A percentile compares a stretch with the other conserved stretches of the same genome.
These are phyloP conservation scores for Trachelus iudaicus DNA, from an alignment of 2,888 invertebrate species.

Conservation along the genomic window DNA sequence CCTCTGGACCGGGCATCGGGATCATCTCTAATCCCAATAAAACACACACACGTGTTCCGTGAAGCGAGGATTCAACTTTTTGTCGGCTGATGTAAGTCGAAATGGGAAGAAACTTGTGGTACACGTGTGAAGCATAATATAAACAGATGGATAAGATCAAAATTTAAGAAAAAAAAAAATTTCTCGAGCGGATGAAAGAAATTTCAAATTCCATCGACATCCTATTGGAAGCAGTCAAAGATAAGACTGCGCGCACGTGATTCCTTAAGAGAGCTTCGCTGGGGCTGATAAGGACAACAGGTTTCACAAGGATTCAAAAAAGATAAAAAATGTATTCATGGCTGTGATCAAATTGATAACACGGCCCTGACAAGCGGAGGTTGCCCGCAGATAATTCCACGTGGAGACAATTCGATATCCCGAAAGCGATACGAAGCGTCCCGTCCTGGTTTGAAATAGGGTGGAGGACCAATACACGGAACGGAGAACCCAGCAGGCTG, in stretches of 20 bases:
- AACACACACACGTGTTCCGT: neutral
- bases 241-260: neutral
- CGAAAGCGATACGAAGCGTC: neutral
- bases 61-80: neutral
- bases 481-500: slow-evolving; percentile 21
- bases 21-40: neutral
- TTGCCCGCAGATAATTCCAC: neutral
- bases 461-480: slow-evolving; percentile 24
- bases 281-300: neutral
- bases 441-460: slow-evolving; percentile 6
- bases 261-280: neutral
- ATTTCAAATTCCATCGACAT: neutral
- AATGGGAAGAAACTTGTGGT: neutral
- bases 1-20: neutral
- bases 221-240: too few species aligned
- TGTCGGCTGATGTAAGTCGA: neutral
- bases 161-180: neutral
- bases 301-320: too few species aligned
- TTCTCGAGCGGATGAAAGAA: neutral
- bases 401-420: slow-evolving; percentile 13
- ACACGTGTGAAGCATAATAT: neutral
- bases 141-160: neutral
- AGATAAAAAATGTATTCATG: neutral
- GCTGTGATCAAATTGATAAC: neutral
- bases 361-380: neutral